Evolutionary conservation across 2,797 vertebrate genomes (phyloP), one percentile per base, ranked within the genome.

Genomic region (Semotilus atromaculatus): DNA sequence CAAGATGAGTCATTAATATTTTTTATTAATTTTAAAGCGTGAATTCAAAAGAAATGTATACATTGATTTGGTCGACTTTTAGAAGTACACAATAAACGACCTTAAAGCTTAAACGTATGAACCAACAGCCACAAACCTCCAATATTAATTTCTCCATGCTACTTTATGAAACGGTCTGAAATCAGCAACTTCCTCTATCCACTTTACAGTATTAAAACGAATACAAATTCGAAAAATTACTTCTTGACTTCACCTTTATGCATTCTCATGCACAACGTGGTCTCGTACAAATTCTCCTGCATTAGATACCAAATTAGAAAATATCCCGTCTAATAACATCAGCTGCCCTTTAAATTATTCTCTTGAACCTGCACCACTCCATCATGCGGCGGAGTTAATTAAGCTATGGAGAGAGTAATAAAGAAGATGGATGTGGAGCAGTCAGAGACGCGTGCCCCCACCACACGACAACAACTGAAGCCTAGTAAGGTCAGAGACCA

Each of bases 281-380:
- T 85, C 80, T 72, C 73, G 31, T 29, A 85, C 80, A 79, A 86
- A 60, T 80, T 86, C 73, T 80, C 84, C 79, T 10, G 74, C 73
- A 86, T 83, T 85, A 89, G 76, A 82, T 64, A 85, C 80, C 51
- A 67, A 80, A 88, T 86, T 86, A 86, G 85, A 88, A 85, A 88
- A 87, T 86, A 81, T 89, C 90, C 83, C 86, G 85, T 92, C 79
- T 86, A 92, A 90, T 91, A 90, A 92, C 88, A 91, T 90, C 87
- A 91, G 88, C 90, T 92, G 91, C 91, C 93, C 93, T 95, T 94
- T 93, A 93, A 94, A 95, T 93, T 91, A 94, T 92, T 91, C 76
- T 89, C 89, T 91, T 94, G 90, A 93, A 92, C 91, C 91, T 86
- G 88, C 85, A 83, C 86, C 89, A 86, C 92, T 94, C 91, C 90